These are phyloP conservation scores for Geodia barretti DNA, from an alignment of 37 sponge, comb jelly and placozoan species.

Conservation along the genomic window DNA sequence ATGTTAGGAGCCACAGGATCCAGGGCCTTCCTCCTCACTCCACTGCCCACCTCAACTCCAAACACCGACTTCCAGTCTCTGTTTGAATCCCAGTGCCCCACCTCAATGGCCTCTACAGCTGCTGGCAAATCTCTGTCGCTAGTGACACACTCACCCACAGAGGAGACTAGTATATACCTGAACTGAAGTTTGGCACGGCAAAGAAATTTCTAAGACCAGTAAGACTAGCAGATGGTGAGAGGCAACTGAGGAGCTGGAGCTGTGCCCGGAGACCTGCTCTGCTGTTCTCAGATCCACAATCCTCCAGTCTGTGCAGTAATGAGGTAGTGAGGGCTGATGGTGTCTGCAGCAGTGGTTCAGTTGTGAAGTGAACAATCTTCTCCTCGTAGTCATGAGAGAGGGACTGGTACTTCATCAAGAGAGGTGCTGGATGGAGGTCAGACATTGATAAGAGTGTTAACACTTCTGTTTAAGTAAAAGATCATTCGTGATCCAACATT, in stretches of 20 bases:
- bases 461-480: no score
- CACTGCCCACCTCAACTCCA: conserved; percentile 14
- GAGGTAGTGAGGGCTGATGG: not conserved
- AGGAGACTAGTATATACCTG: not conserved
- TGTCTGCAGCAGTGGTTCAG: not conserved
- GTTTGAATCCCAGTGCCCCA: conserved; percentile 21
- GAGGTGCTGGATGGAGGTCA: not conserved
- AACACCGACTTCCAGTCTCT: conserved; percentile 49
- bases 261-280: not conserved
- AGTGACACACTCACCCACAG: no score
- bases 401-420: not conserved
- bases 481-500: no score
- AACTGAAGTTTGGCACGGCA: not conserved
- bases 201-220: not conserved
- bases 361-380: not conserved
- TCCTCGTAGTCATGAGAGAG: not conserved
- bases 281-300: not conserved
- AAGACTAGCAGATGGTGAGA: not conserved
- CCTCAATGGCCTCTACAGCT: conserved; percentile 38
- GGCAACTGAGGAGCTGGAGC: not conserved
- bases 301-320: not conserved
- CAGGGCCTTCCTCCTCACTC: not conserved
- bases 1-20: not conserved
- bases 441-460: no score
- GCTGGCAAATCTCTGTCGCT: not conserved